Conservation (phyloP, 2,888 invertebrate genomes). For the Stenoptilia bipunctidactyla region DNA sequence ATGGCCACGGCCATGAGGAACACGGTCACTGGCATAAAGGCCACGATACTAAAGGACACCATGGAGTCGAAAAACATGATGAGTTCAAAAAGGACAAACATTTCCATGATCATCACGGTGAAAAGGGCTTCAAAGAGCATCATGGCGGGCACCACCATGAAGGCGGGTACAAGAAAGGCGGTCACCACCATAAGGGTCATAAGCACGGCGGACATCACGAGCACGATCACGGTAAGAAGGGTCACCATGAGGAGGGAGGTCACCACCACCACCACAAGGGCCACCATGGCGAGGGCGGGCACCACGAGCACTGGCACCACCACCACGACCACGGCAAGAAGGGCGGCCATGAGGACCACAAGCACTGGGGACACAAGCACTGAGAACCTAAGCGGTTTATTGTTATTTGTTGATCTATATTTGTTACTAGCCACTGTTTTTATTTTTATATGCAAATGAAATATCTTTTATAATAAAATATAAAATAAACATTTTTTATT, state of each 20-base stretch:
- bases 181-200: constrained; percentile 83
- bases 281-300: constrained; percentile 81
- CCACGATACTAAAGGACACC: constrained; percentile 86
- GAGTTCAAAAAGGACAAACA: constrained; percentile 89
- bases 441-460: constrained; percentile 29
- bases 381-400: constrained; percentile 25
- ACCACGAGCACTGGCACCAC: constrained; percentile 81
- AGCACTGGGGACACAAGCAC: constrained; percentile 79
- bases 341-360: constrained; percentile 83
- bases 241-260: constrained; percentile 80
- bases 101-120: constrained; percentile 86
- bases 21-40: constrained; percentile 84
- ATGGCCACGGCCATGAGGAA: constrained; percentile 64
- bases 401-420: constrained; percentile 39
- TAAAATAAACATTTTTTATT: too few relatives aligned
- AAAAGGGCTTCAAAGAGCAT: constrained; percentile 81
- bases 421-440: constrained; percentile 24
- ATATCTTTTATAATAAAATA: constrained; percentile 14
- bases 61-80: constrained; percentile 84
- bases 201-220: constrained; percentile 82
- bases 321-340: constrained; percentile 82
- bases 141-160: constrained; percentile 83
- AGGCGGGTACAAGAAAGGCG: constrained; percentile 83
- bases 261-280: constrained; percentile 84
- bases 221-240: constrained; percentile 83